Percentiles rank a stretch among this genome's conserved stretches.
These are phyloP conservation scores for Drosophila varians DNA, from an alignment of 1,140 invertebrate species.

Conservation along the genomic window DNA sequence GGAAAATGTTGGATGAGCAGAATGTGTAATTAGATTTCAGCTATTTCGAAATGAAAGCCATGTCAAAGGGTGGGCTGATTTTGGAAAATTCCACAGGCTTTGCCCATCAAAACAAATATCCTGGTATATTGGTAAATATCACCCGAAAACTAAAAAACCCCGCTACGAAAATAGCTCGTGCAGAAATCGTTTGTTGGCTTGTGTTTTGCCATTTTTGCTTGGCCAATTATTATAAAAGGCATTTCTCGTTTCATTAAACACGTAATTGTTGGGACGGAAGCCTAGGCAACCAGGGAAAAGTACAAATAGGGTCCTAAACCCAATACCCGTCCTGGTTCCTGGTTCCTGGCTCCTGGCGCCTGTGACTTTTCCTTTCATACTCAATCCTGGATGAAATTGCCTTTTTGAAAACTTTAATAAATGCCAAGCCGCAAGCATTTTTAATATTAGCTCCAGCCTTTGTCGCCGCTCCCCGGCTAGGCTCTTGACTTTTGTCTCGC, in stretches of 20 bases:
- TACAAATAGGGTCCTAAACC: no score
- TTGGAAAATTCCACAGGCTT: background rate
- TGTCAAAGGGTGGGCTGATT: conserved; percentile 10
- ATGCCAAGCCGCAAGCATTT: conserved; percentile 70
- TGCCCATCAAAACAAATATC: conserved; percentile 18
- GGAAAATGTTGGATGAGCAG: background rate
- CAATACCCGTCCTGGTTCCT: background rate
- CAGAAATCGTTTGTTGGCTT: conserved; percentile 25
- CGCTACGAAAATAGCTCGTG: conserved; percentile 15
- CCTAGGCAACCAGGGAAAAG: conserved; percentile 32
- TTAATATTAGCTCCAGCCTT: conserved; percentile 31
- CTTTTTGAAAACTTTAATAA: conserved; percentile 70
- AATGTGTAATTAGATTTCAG: conserved; percentile 44
- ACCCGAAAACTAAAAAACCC: background rate
- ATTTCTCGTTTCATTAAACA: conserved; percentile 73
- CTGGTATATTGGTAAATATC: conserved; percentile 8
- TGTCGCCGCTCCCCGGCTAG: background rate
- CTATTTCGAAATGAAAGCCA: conserved; percentile 8
- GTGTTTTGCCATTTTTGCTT: conserved; percentile 38
- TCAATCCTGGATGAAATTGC: conserved; percentile 31
- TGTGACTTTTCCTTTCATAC: background rate
- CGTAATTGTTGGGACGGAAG: conserved; percentile 54
- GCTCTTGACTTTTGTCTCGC: conserved; percentile 32
- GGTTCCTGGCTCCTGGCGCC: background rate
- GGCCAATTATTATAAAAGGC: conserved; percentile 66